Percentiles rank a stretch among this genome's conserved stretches.
Conservation (phyloP, 2,113 vertebrate genomes). For the Thomomys bottae region DNA sequence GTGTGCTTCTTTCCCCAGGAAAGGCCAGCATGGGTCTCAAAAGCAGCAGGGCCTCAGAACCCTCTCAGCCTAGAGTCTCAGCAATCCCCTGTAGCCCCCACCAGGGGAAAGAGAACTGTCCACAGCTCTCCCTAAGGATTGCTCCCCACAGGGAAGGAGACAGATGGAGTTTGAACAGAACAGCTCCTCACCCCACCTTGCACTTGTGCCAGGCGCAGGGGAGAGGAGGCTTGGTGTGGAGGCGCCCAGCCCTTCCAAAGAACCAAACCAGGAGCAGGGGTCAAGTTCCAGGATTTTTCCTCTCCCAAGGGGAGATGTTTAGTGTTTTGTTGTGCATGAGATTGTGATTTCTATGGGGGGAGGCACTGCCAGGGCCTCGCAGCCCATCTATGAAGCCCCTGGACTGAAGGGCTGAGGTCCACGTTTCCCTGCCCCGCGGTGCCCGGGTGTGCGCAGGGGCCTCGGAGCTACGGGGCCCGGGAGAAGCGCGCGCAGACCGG, state of each 20-base stretch:
- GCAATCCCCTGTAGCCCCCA: background rate
- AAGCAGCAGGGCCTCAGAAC: background rate
- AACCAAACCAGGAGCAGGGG: background rate
- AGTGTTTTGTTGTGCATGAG: too few relatives aligned
- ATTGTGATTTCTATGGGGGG: background rate
- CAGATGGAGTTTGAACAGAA: background rate
- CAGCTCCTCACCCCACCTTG: accelerated
- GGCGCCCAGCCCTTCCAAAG: background rate
- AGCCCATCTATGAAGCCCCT: background rate
- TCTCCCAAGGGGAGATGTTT: background rate
- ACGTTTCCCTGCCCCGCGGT: background rate
- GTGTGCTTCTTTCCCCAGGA: background rate
- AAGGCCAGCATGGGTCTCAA: background rate
- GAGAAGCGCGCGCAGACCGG: too few relatives aligned
- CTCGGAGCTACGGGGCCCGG: too few relatives aligned
- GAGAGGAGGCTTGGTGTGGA: background rate
- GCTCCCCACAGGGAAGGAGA: background rate
- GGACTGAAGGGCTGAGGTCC: background rate
- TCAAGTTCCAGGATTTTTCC: background rate
- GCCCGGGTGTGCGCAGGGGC: background rate
- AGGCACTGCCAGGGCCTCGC: background rate
- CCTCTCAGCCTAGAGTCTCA: background rate
- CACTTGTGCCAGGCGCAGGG: background rate
- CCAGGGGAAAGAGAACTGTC: background rate
- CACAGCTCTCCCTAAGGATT: background rate